Evolutionary conservation across 2,888 invertebrate species (phyloP).

Genomic region (Melanophora roralis): DNA sequence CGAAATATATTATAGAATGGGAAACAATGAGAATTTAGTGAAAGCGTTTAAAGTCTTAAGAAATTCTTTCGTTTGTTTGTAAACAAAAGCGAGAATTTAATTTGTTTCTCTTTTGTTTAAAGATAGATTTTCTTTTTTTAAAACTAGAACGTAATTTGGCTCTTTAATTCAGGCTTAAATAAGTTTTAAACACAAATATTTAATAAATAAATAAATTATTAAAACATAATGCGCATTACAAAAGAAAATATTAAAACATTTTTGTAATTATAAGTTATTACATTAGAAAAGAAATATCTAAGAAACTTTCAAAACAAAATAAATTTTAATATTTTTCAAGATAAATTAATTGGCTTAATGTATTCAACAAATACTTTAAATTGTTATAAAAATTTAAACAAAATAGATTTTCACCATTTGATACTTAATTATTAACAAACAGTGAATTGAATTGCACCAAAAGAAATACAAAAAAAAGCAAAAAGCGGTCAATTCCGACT

Average conservation of each 20-base stretch:
- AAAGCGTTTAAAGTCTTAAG: slow-evolving; percentile 21
- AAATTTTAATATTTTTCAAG: neutral
- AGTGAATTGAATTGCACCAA: no score
- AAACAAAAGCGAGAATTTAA: neutral
- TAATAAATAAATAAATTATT: no score
- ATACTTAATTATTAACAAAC: no score
- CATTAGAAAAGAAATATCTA: neutral
- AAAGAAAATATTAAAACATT: neutral
- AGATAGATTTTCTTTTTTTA: neutral
- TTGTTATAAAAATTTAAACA: neutral
- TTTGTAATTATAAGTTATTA: slow-evolving; percentile 1
- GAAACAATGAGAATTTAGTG: slow-evolving; percentile 33
- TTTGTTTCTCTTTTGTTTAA: neutral
- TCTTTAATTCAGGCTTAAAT: no score
- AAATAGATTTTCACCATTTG: no score
- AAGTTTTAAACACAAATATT: no score
- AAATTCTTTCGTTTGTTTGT: neutral
- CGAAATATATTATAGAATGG: no score
- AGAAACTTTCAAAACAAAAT: neutral
- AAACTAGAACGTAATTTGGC: slow-evolving; percentile 27
- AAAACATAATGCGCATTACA: slow-evolving; percentile 8
- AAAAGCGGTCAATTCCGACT: no score
- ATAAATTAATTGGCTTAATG: slow-evolving; percentile 10
- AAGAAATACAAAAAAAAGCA: no score
- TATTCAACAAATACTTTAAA: neutral